Evolutionary conservation across 2,113 vertebrate genomes (phyloP).

Genomic region (Potamarius usumacintae): DNA sequence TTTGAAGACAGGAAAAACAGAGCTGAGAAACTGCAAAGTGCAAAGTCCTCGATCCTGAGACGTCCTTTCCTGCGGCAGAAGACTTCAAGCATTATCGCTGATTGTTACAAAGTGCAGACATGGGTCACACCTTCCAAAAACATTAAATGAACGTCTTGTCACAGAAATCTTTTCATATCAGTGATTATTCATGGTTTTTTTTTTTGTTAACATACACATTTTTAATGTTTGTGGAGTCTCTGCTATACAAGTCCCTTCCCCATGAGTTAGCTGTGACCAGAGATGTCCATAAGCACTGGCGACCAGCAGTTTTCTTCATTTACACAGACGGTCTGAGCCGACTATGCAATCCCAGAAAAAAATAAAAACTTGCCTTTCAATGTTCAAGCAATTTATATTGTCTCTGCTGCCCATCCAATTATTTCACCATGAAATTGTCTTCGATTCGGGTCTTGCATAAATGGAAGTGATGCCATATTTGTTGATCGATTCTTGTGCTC

Average conservation of each 20-base stretch:
- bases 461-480: too few species aligned
- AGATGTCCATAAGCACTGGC: too few species aligned
- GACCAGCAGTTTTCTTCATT: too few species aligned
- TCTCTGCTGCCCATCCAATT: too few species aligned
- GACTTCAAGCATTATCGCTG: neutral
- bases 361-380: too few species aligned
- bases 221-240: neutral
- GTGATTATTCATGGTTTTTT: neutral
- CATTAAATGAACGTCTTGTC: neutral
- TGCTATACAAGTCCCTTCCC: neutral
- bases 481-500: too few species aligned
- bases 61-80: neutral
- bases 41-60: neutral
- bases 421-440: too few species aligned
- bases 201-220: neutral
- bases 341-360: too few species aligned
- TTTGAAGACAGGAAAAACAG: neutral
- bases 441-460: too few species aligned
- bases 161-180: neutral
- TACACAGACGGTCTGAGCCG: too few species aligned
- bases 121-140: neutral
- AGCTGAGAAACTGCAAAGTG: neutral
- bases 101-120: neutral
- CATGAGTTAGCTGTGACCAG: neutral
- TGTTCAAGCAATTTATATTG: too few species aligned